A percentile compares a stretch with the other conserved stretches of the same genome.
Evolutionary conservation across 35 echinoderm and acorn worm species (phyloP).

Genomic region (Eucidaris tribuloides): DNA sequence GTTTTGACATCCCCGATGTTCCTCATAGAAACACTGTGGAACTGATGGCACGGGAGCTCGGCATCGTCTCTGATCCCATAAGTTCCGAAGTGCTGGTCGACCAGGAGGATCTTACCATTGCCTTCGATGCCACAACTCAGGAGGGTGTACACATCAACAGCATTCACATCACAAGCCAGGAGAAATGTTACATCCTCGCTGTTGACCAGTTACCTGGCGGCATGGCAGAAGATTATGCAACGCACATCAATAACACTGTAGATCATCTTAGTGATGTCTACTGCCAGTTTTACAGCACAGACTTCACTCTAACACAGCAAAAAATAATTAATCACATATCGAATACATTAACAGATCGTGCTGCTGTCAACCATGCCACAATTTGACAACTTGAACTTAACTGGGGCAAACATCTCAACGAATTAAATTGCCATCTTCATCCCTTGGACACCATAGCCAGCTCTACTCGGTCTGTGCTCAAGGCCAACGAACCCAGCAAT

Average conservation of each 20-base stretch:
- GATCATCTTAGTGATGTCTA: no score
- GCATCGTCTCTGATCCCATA: not conserved
- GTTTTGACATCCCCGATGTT: not conserved
- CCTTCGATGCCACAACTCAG: conserved; percentile 57
- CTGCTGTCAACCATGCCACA: conserved; percentile 4
- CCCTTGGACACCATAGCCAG: conserved; percentile 23
- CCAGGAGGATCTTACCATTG: conserved; percentile 19
- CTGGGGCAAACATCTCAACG: conserved; percentile 12
- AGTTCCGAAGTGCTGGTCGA: not conserved
- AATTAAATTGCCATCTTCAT: conserved; percentile 25
- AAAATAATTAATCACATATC: conserved; percentile 2
- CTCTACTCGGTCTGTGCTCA: not conserved
- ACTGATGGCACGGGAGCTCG: not conserved
- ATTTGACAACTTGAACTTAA: not conserved
- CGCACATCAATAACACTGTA: conserved; percentile 2
- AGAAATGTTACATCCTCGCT: conserved; percentile 13
- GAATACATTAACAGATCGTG: conserved; percentile 2
- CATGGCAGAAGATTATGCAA: conserved; percentile 12
- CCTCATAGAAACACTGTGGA: not conserved
- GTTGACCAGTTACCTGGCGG: conserved; percentile 49
- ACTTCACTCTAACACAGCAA: not conserved
- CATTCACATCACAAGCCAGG: conserved; percentile 9
- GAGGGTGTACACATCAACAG: conserved; percentile 41
- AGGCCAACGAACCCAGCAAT: no score
- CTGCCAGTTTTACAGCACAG: no score